phyloP scores from a whole-genome alignment of 2,888 invertebrate species.

The Ceratothoa steindachneri region DNA sequence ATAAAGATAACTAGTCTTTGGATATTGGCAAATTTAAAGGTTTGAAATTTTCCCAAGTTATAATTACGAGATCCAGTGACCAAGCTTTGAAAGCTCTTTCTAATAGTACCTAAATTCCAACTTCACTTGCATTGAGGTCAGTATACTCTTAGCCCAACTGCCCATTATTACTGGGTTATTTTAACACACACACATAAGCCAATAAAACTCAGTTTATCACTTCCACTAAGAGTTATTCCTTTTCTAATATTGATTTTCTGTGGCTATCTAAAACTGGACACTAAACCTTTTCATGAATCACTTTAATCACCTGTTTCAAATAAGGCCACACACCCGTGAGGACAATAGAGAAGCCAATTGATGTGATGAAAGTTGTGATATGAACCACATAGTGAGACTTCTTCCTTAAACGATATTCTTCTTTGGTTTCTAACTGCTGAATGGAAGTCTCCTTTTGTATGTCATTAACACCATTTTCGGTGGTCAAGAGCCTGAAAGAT shows the following conservation, averaged over 20 bases:
- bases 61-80: background rate
- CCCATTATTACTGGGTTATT: too few species aligned
- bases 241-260: too few species aligned
- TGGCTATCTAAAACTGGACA: too few species aligned
- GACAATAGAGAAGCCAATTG: slow-evolving; percentile 79
- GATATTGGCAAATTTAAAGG: background rate
- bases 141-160: too few species aligned
- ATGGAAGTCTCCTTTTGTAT: background rate
- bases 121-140: too few species aligned
- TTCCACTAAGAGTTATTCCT: too few species aligned
- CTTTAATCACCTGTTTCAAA: slow-evolving; percentile 67
- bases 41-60: background rate
- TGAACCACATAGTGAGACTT: slow-evolving; percentile 75
- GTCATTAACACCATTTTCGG: background rate
- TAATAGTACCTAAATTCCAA: too few species aligned
- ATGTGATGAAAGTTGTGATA: slow-evolving; percentile 85
- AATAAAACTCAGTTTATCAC: too few species aligned
- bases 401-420: slow-evolving; percentile 68
- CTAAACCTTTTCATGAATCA: too few species aligned
- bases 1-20: background rate
- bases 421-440: slow-evolving; percentile 59
- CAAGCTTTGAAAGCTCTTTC: background rate
- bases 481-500: too few species aligned
- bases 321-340: slow-evolving; percentile 85
- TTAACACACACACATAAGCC: too few species aligned